These are phyloP conservation scores for Lacerta bilineata DNA, from an alignment of 2,797 vertebrate species.

Conservation along the genomic window DNA sequence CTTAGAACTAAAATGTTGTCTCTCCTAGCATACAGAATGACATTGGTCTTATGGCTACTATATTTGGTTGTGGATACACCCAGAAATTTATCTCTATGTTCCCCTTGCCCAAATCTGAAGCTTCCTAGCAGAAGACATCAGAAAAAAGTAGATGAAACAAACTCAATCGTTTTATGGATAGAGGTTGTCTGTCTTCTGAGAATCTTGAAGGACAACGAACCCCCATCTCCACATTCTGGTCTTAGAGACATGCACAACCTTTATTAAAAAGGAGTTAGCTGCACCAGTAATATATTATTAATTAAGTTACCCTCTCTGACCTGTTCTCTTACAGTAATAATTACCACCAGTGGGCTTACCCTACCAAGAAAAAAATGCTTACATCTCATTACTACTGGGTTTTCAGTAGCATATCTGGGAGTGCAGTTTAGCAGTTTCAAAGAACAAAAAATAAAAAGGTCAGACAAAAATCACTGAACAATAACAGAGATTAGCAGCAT, in stretches of 20 bases:
- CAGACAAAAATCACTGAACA: slow-evolving; percentile 43
- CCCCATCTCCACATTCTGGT: neutral
- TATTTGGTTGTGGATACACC: neutral
- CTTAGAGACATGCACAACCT: neutral
- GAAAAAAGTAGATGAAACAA: too few species aligned
- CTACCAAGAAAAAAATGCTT: neutral
- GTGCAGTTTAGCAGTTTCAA: slow-evolving; percentile 35
- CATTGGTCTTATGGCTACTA: neutral
- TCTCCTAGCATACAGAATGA: neutral
- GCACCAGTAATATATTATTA: neutral
- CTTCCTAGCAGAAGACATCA: neutral
- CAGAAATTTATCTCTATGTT: neutral
- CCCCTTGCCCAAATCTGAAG: neutral
- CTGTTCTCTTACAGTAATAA: neutral
- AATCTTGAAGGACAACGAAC: neutral
- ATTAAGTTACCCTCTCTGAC: neutral
- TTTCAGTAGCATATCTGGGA: neutral
- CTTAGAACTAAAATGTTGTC: too few species aligned
- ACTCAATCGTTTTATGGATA: neutral
- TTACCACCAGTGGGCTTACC: neutral
- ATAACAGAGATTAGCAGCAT: slow-evolving; percentile 51
- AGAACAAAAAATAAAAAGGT: slow-evolving; percentile 45
- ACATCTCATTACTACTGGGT: neutral
- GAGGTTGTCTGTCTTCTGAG: neutral
- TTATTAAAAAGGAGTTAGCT: neutral